These are phyloP conservation scores for Clytia hemisphaerica DNA, from an alignment of 30 jellyfish, hydroid and myxozoan species.

Conservation along the genomic window DNA sequence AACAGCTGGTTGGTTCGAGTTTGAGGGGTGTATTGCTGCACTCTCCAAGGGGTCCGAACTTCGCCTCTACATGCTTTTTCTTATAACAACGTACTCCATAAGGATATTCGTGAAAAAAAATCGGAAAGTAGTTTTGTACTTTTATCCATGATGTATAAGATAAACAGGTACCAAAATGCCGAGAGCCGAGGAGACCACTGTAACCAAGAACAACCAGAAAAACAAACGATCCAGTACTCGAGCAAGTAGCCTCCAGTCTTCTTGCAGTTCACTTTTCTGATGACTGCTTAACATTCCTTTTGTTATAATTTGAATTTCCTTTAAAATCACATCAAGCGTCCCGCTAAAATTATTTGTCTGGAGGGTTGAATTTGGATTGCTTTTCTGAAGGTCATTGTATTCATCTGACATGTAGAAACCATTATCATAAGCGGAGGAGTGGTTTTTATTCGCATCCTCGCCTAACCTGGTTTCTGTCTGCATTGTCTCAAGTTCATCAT, in stretches of 20 bases:
- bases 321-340: constrained; percentile 37
- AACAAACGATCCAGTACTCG: constrained; percentile 74
- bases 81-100: too few relatives aligned
- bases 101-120: too few relatives aligned
- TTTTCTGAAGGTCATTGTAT: too few relatives aligned
- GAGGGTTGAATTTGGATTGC: too few relatives aligned
- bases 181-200: constrained; percentile 35
- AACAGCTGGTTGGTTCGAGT: too few relatives aligned
- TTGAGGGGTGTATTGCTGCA: too few relatives aligned
- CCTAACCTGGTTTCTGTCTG: background rate
- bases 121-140: background rate
- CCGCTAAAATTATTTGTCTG: background rate
- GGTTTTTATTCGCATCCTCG: background rate
- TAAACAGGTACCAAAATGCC: constrained; percentile 68
- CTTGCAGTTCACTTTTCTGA: constrained; percentile 45
- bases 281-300: constrained; percentile 4
- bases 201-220: constrained; percentile 68
- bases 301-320: constrained; percentile 59
- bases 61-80: too few relatives aligned
- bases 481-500: background rate
- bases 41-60: too few relatives aligned
- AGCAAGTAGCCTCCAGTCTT: constrained; percentile 75
- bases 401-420: too few relatives aligned
- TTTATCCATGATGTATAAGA: constrained; percentile 26
- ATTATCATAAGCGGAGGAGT: too few relatives aligned